Conservation (phyloP, 2,888 invertebrate genomes). For the Mechanitis messenoides region DNA sequence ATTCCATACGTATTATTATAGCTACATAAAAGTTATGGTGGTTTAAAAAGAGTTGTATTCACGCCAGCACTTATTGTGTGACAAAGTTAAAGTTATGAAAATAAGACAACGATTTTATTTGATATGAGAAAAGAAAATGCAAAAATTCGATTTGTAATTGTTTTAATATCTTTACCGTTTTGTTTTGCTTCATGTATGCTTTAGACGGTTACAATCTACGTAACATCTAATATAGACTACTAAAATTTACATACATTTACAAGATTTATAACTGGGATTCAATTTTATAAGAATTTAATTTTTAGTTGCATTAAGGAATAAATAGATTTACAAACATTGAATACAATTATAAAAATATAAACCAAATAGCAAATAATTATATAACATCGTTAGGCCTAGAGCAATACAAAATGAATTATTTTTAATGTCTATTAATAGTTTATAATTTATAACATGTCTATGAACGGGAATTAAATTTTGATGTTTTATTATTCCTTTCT, state of each 20-base stretch:
- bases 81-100: too few species aligned
- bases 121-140: conserved; percentile 31
- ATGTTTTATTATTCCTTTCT: too few species aligned
- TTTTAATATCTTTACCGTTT: conserved; percentile 58
- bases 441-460: background rate
- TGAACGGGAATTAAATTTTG: too few species aligned
- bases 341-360: conserved; percentile 14
- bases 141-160: conserved; percentile 56
- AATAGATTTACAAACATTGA: conserved; percentile 12
- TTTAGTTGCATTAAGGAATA: conserved; percentile 16
- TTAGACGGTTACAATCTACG: conserved; percentile 69
- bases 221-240: conserved; percentile 73
- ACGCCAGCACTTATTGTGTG: too few species aligned
- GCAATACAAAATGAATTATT: conserved; percentile 6
- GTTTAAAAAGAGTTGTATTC: too few species aligned
- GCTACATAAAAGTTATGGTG: too few species aligned
- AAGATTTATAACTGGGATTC: conserved; percentile 62
- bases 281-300: conserved; percentile 37
- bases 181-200: conserved; percentile 53
- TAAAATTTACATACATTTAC: conserved; percentile 73
- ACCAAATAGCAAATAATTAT: conserved; percentile 10
- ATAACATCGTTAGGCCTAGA: conserved; percentile 19
- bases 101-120: background rate
- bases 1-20: too few species aligned
- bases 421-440: background rate